A percentile compares a stretch with the other conserved stretches of the same genome.
Conservation (phyloP, 2,113 vertebrate genomes). For the Phoxinus phoxinus region DNA sequence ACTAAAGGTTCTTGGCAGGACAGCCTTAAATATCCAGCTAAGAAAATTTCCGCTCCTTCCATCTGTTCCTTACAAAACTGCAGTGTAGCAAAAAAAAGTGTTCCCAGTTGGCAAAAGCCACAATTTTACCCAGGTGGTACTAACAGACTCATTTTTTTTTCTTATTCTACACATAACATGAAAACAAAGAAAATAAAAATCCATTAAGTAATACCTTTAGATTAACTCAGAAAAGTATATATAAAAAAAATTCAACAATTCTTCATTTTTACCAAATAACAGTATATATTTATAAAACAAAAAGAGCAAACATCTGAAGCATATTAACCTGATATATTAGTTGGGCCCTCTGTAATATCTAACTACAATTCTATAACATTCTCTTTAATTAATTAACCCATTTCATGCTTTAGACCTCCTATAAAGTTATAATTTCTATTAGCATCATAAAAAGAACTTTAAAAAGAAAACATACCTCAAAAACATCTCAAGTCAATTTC, state of each 20-base stretch:
- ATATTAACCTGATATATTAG: slow-evolving; percentile 61
- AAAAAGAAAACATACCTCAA: slow-evolving; percentile 48
- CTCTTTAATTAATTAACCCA: slow-evolving; percentile 31
- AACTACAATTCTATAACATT: slow-evolving; percentile 42
- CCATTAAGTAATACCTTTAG: slow-evolving; percentile 6
- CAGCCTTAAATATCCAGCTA: slow-evolving; percentile 67
- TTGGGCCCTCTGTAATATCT: slow-evolving; percentile 46
- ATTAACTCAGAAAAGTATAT: slow-evolving; percentile 25
- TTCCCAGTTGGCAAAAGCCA: slow-evolving; percentile 44
- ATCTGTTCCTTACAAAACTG: slow-evolving; percentile 67
- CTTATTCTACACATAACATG: neutral
- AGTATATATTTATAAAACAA: neutral
- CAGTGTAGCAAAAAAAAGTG: slow-evolving; percentile 60
- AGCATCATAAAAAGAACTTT: slow-evolving; percentile 40
- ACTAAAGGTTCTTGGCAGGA: slow-evolving; percentile 65
- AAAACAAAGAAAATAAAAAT: neutral
- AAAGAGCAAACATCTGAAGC: slow-evolving; percentile 53
- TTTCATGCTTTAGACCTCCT: slow-evolving; percentile 60
- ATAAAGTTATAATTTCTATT: slow-evolving; percentile 51
- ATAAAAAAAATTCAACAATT: slow-evolving; percentile 53
- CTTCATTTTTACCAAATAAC: slow-evolving; percentile 32
- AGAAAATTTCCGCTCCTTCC: slow-evolving; percentile 61
- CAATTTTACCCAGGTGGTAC: slow-evolving; percentile 38
- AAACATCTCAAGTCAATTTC: slow-evolving; percentile 43
- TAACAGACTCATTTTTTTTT: neutral